phyloP scores from a whole-genome alignment of 2,113 vertebrate species.

The Muntiacus muntjak region DNA sequence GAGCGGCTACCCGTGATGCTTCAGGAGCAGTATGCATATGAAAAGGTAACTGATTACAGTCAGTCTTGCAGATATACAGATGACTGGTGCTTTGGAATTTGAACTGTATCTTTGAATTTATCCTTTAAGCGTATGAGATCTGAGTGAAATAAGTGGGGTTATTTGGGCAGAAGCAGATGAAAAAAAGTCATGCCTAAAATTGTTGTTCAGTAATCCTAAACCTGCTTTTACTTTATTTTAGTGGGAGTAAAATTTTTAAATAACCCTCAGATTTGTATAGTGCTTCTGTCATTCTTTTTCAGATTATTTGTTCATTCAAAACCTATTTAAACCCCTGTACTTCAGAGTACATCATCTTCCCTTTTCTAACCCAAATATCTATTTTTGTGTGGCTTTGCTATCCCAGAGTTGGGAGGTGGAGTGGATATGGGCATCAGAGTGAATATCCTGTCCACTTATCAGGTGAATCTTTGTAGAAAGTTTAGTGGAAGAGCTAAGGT shows the following conservation, averaged over 20 bases:
- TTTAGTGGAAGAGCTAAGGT: not conserved
- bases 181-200: not conserved
- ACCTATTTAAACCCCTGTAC: not conserved
- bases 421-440: not conserved
- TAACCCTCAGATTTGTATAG: not conserved
- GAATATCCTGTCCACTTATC: not conserved
- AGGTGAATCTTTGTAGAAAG: not conserved
- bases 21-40: conserved; percentile 97
- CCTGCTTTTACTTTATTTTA: conserved; percentile 4
- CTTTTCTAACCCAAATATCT: not conserved
- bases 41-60: conserved; percentile 87
- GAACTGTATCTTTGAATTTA: not conserved
- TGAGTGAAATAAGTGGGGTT: not conserved
- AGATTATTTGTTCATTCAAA: not conserved
- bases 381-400: not conserved
- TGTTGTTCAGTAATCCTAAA: not conserved
- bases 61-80: not conserved
- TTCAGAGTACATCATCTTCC: not conserved
- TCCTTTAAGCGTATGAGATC: not conserved
- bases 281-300: not conserved
- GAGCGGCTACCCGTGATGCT: conserved; percentile 96
- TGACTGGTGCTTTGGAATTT: not conserved
- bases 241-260: not conserved
- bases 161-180: not conserved
- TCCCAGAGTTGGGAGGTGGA: not conserved